Evolutionary conservation across 2,888 invertebrate species (phyloP), one percentile per base, ranked within the genome.

Genomic region (Cenopis cana): DNA sequence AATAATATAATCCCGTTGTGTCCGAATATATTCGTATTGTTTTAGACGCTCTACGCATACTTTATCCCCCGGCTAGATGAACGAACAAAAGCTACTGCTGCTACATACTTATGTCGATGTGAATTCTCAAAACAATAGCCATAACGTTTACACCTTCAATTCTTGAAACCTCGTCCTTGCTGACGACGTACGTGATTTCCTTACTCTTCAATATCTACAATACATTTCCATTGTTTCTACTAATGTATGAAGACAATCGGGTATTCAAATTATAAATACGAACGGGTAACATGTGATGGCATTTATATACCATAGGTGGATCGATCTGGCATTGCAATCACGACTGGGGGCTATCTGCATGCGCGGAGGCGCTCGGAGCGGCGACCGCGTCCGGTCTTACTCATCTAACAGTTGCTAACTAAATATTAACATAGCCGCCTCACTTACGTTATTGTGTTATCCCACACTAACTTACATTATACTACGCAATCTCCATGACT

Each of bases 291-390:
- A 85, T 87, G 88, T 87, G 87, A 90, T 88, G 92, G 91, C 85
- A 91, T 92, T 91, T 89, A 90, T 89, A 90, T 91, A 89, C 92
- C 91, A 88, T 89, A 90, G 85, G 80, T 78, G 89, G 86, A 76
- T 79, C 79, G 86, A 85, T 90, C 90, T 89, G 84, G 91, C 86
- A 92, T 92, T 87, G 89, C 90, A 87, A 92, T 89, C 90, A 89
- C 86, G 88, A 76, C 77, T 60, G 61, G 81, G 77, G 81, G 81
- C 83, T 85, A 91, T 91, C 90, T 89, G 89, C 91, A 92, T 92
- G 93, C 90, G 82, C 33, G 80, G 80, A 78, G 78, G 85, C 83
- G 82, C 79, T 80, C 81, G 78, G 77, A 54, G 66, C 67, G 71
- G 61, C 66, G 46, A 49, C 70, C 81, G 90, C 92, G 91, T 93